Evolutionary conservation across 2,113 vertebrate species (phyloP).

Genomic region (Phrynosoma blainvillii): DNA sequence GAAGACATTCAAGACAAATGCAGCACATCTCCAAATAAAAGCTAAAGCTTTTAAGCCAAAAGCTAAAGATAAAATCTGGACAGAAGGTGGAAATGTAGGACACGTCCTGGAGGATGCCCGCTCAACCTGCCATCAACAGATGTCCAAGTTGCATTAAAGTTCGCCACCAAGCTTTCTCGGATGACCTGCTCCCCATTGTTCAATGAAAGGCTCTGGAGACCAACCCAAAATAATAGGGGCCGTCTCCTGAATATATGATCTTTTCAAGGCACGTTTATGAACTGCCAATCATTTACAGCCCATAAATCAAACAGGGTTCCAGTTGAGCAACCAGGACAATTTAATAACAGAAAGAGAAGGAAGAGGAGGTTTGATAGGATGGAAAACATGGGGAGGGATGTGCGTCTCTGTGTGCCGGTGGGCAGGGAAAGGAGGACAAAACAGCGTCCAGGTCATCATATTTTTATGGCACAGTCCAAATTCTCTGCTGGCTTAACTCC

Average conservation of each 20-base stretch:
- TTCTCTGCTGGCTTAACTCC: conserved; percentile 29
- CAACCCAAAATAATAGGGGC: not conserved
- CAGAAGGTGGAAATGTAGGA: too few relatives aligned
- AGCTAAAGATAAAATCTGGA: too few relatives aligned
- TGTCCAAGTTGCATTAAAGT: too few relatives aligned
- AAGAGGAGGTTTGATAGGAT: too few relatives aligned
- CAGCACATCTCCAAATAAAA: too few relatives aligned
- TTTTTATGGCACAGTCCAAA: not conserved
- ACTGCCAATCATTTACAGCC: not conserved
- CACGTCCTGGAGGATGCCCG: too few relatives aligned
- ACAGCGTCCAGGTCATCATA: not conserved
- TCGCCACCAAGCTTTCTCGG: not conserved
- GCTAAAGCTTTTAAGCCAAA: too few relatives aligned
- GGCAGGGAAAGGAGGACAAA: not conserved
- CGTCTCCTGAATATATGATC: not conserved
- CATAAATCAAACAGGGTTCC: not conserved
- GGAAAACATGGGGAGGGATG: not conserved
- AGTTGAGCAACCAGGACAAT: not conserved
- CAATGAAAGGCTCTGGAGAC: not conserved
- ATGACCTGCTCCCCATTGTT: not conserved
- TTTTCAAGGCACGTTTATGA: not conserved
- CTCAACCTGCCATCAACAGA: too few relatives aligned
- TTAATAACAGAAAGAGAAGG: not conserved
- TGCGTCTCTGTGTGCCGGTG: not conserved
- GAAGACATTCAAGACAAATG: too few relatives aligned